phyloP scores from a whole-genome alignment of 2,797 vertebrate species.

The Siniperca scherzeri region DNA sequence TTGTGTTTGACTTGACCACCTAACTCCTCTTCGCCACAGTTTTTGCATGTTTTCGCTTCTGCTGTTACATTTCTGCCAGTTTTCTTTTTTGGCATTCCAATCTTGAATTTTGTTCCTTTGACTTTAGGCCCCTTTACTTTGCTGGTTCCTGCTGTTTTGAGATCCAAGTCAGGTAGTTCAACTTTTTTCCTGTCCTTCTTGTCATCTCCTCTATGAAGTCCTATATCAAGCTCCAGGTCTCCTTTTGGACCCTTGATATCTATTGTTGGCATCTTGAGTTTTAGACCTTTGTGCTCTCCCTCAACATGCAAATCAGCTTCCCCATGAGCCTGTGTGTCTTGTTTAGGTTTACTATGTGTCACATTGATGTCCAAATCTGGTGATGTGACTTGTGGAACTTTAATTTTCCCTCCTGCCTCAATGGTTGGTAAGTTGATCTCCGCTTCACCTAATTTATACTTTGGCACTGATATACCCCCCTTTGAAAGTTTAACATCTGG shows the following conservation, averaged over 20 bases:
- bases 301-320: constrained; percentile 52
- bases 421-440: constrained; percentile 38
- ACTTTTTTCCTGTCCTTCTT: constrained; percentile 74
- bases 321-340: constrained; percentile 25
- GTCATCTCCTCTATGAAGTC: constrained; percentile 65
- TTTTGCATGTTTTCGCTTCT: constrained; percentile 59
- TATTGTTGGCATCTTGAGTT: constrained; percentile 76
- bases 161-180: constrained; percentile 74
- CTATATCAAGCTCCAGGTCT: constrained; percentile 76
- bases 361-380: constrained; percentile 76
- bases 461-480: constrained; percentile 62
- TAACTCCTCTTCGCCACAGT: constrained; percentile 39
- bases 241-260: constrained; percentile 72
- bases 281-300: constrained; percentile 60
- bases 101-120: constrained; percentile 84
- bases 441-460: constrained; percentile 35
- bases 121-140: constrained; percentile 79
- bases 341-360: constrained; percentile 47
- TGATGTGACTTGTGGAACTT: constrained; percentile 57
- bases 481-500: constrained; percentile 73
- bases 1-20: constrained; percentile 26
- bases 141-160: constrained; percentile 37
- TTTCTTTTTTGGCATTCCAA: constrained; percentile 84
- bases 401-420: constrained; percentile 47
- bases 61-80: constrained; percentile 50